Evolutionary conservation across 2,888 invertebrate species (phyloP), one percentile per base, ranked within the genome.

Genomic region (Conomelus anceps): DNA sequence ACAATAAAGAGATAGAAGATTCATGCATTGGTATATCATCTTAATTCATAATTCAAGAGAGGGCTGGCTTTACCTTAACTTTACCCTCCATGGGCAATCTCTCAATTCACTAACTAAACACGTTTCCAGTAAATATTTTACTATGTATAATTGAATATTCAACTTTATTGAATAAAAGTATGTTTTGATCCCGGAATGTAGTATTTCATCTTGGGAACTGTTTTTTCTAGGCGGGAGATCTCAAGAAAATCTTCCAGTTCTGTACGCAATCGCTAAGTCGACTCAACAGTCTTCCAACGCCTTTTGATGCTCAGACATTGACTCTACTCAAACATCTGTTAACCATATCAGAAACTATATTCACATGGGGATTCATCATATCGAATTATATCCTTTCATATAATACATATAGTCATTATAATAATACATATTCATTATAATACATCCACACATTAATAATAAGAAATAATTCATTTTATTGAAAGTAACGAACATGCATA

Each of bases 281-380:
- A 93, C 93, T 96, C 88, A 94, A 94, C 90, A 94, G 94, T 92
- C 94, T 93, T 91, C 94, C 94, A 91, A 93, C 92, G 87, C 93
- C 93, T 90, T 94, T 92, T 91, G 91, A 93, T 93, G 92, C 94
- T 92, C 92, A 95, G 93, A 93, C 95, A 92, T 87, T 95, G 93
- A 93, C 95, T 84, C 93, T 97, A 84, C 94, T 96, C 0, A 95
- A 96, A 91, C 95, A 96, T 92, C 93, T 97, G 86, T 93, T 98
- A n/a, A 95, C 95, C 89, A 97, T 98, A 90, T 95, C 96, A 0
- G 98, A 98, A 93, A 95, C 95, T 90, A 95, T 97, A 89, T 94
- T 98, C 87, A 96, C 96, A 86, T 98, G 98, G 98, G 96, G 96
- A 91, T 98, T 97, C 93, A 95, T 96, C 6, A 95, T 96, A 23